Conservation (phyloP, 2,797 vertebrate genomes). For the Intellagama lesueurii region DNA sequence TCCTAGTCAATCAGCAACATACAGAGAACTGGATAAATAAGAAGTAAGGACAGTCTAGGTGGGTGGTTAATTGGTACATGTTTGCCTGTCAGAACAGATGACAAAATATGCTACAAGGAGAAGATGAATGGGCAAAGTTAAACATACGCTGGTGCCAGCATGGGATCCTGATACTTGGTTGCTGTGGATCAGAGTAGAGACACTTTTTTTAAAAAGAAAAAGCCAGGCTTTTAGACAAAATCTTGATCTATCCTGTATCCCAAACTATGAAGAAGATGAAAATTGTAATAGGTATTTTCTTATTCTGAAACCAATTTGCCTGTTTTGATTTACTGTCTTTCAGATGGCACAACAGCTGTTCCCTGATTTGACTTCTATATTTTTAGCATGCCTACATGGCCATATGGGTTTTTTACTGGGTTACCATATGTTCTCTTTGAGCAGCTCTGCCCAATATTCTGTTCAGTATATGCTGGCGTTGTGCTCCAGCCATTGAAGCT, state of each 20-base stretch:
- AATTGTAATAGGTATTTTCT: neutral
- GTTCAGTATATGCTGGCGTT: too few species aligned
- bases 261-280: neutral
- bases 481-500: too few species aligned
- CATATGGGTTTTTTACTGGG: too few species aligned
- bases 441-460: too few species aligned
- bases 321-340: neutral
- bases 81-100: conserved; percentile 3
- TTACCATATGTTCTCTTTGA: too few species aligned
- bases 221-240: too few species aligned
- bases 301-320: neutral
- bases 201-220: neutral
- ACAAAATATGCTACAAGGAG: neutral
- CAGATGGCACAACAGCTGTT: neutral
- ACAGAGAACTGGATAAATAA: conserved; percentile 24
- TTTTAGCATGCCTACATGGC: too few species aligned
- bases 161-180: neutral
- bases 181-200: neutral
- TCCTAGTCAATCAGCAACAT: conserved; percentile 10
- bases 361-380: neutral
- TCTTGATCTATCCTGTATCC: neutral
- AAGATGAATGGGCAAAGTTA: neutral
- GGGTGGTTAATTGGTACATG: conserved; percentile 19
- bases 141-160: neutral
- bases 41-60: neutral